A percentile compares a stretch with the other conserved stretches of the same genome.
Evolutionary conservation across 2,113 vertebrate genomes (phyloP).

Genomic region (Candoia aspera): DNA sequence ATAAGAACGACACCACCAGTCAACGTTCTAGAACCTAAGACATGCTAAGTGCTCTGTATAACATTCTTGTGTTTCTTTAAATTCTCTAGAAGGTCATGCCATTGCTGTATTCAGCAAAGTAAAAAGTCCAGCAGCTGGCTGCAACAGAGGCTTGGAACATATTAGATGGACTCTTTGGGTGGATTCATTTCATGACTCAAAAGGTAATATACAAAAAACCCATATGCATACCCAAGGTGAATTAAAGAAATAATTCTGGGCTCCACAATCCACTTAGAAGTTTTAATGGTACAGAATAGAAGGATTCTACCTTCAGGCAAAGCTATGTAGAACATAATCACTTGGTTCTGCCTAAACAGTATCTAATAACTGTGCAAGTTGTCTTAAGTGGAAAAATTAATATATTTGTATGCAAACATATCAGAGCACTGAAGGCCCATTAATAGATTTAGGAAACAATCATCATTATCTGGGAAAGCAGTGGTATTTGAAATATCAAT

Average conservation of each 20-base stretch:
- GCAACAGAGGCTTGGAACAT: not conserved
- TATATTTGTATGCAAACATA: slow-evolving; percentile 15
- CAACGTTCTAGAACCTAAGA: not conserved
- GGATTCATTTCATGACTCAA: not conserved
- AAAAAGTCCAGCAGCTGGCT: not conserved
- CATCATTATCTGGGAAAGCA: slow-evolving; percentile 24
- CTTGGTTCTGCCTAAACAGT: slow-evolving; percentile 3
- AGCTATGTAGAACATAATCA: not conserved
- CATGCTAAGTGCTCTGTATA: too few species aligned
- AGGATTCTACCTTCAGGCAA: not conserved
- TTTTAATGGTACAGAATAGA: not conserved
- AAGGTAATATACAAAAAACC: not conserved
- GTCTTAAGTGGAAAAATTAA: slow-evolving; percentile 22
- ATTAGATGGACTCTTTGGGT: not conserved
- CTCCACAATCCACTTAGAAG: not conserved
- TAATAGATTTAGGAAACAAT: slow-evolving; percentile 48
- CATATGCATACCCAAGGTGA: not conserved
- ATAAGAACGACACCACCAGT: too few species aligned
- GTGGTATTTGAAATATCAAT: slow-evolving; percentile 31
- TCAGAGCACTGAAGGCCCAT: slow-evolving; percentile 39
- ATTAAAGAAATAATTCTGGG: not conserved
- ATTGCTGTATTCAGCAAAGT: not conserved
- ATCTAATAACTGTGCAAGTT: not conserved
- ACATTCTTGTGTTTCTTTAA: not conserved
- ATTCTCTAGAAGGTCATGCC: too few species aligned